These are phyloP conservation scores for Sebastes miniatus DNA, from an alignment of 2,797 vertebrate species.

Conservation along the genomic window DNA sequence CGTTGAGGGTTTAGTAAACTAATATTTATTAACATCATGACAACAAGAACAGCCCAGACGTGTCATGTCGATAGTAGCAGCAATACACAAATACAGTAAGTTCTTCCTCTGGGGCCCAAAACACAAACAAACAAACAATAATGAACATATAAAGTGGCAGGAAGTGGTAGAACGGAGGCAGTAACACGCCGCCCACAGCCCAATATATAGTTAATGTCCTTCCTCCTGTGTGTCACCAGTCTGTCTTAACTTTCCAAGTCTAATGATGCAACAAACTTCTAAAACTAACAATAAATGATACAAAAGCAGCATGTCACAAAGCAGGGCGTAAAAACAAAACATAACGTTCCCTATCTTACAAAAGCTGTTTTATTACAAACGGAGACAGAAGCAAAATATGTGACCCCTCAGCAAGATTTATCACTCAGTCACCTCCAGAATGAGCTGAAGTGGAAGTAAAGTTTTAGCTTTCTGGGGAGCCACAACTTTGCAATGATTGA, in stretches of 20 bases:
- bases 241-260: not conserved
- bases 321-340: slow-evolving; percentile 16
- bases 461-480: slow-evolving; percentile 31
- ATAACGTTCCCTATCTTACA: slow-evolving; percentile 35
- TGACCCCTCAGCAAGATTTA: slow-evolving; percentile 44
- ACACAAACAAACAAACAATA: slow-evolving; percentile 15
- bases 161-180: slow-evolving; percentile 26
- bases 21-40: slow-evolving; percentile 75
- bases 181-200: slow-evolving; percentile 8
- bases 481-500: slow-evolving; percentile 61
- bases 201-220: not conserved
- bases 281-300: slow-evolving; percentile 26
- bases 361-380: slow-evolving; percentile 58
- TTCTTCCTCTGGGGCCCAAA: slow-evolving; percentile 34
- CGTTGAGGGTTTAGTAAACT: slow-evolving; percentile 49
- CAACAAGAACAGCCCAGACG: slow-evolving; percentile 51
- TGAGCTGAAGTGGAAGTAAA: slow-evolving; percentile 17
- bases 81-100: slow-evolving; percentile 57
- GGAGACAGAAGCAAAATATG: slow-evolving; percentile 37
- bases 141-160: slow-evolving; percentile 11
- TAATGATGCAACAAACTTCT: not conserved
- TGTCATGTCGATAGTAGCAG: slow-evolving; percentile 71
- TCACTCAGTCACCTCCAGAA: slow-evolving; percentile 34
- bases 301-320: slow-evolving; percentile 52
- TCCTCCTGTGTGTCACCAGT: slow-evolving; percentile 4